phyloP scores from a whole-genome alignment of 2,797 vertebrate genomes.

The Otolemur crassicaudatus region DNA sequence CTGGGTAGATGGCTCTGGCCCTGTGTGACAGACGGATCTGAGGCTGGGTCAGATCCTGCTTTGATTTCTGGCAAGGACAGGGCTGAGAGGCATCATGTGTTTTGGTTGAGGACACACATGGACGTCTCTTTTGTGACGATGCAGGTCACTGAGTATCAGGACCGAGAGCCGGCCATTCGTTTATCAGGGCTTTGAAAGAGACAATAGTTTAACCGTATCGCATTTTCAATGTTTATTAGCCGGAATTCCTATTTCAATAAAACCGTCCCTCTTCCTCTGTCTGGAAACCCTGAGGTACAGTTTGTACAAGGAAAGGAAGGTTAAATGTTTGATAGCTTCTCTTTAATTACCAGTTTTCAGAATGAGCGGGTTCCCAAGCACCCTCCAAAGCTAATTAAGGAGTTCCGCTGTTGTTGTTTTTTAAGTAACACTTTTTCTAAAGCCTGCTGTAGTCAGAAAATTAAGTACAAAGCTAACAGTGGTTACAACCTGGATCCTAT shows the following conservation, averaged over 20 bases:
- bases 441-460: neutral
- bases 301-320: accelerated
- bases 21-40: neutral
- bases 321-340: neutral
- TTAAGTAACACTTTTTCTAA: neutral
- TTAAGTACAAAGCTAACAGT: neutral
- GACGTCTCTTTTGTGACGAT: neutral
- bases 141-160: neutral
- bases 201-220: neutral
- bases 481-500: neutral
- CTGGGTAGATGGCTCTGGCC: neutral
- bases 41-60: neutral
- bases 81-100: neutral
- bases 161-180: neutral
- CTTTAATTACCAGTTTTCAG: neutral
- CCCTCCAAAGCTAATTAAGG: neutral
- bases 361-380: neutral
- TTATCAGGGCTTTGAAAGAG: neutral
- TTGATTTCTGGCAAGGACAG: neutral
- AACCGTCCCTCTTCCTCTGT: neutral
- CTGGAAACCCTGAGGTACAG: neutral
- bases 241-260: neutral
- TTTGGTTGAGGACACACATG: neutral
- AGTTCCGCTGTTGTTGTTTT: neutral
- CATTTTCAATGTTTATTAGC: neutral